Percentiles rank a stretch among this genome's conserved stretches.
These are phyloP conservation scores for Apodemus speciosus DNA, from an alignment of 2,113 vertebrate genomes.

Conservation along the genomic window DNA sequence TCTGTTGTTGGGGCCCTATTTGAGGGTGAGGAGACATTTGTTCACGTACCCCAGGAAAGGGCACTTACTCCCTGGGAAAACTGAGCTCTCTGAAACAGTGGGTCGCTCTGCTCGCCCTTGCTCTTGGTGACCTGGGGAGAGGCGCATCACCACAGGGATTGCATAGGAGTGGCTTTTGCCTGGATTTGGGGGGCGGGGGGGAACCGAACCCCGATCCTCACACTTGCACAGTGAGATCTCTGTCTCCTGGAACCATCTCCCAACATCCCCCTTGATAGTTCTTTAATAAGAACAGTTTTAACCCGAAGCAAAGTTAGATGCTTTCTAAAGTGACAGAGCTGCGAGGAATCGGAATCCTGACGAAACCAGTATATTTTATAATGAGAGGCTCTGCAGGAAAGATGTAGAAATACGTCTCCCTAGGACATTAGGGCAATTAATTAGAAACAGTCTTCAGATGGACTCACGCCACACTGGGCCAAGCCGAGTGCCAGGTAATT, in stretches of 20 bases:
- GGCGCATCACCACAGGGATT: fast-evolving
- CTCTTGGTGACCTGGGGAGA: neutral
- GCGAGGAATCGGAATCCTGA: neutral
- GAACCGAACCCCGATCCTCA: neutral
- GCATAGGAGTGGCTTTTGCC: neutral
- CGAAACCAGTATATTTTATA: neutral
- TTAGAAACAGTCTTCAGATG: neutral
- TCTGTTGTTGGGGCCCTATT: neutral
- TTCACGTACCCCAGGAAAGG: neutral
- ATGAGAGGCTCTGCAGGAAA: neutral
- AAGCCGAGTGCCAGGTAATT: neutral
- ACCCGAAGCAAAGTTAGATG: neutral
- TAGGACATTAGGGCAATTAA: neutral
- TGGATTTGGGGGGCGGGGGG: too few relatives aligned
- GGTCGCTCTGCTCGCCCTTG: neutral
- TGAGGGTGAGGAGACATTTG: neutral
- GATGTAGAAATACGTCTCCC: neutral
- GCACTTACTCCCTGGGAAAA: neutral
- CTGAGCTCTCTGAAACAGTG: neutral
- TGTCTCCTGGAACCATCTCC: neutral
- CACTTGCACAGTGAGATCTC: neutral
- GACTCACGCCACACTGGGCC: fast-evolving
- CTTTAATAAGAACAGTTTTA: constrained; percentile 3
- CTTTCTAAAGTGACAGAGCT: constrained; percentile 9
- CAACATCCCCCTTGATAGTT: neutral